phyloP scores from a whole-genome alignment of 2,113 vertebrate species.

The Dicrurus megarhynchus region DNA sequence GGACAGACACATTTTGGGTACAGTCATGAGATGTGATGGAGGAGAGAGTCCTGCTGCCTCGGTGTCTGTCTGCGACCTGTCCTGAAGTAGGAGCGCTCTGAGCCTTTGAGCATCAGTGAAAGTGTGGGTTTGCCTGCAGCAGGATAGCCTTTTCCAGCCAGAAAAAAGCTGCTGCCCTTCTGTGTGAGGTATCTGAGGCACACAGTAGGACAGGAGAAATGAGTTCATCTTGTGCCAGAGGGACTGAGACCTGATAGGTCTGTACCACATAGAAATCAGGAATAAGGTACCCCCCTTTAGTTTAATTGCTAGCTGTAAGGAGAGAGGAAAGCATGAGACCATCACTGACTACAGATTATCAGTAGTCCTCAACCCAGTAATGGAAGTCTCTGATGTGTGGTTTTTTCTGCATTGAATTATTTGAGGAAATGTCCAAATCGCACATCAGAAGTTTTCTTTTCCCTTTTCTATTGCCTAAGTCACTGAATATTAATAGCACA shows the following conservation, averaged over 20 bases:
- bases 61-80: not conserved
- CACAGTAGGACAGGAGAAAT: not conserved
- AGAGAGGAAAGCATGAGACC: not conserved
- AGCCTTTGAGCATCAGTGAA: not conserved
- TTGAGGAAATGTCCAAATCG: not conserved
- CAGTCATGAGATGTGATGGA: accelerated
- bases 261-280: not conserved
- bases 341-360: not conserved
- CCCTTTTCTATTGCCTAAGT: not conserved
- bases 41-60: not conserved
- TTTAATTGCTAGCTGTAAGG: not conserved
- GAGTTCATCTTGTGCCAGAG: not conserved
- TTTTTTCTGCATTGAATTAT: not conserved
- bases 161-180: not conserved
- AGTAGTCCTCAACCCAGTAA: not conserved
- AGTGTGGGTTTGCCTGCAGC: not conserved
- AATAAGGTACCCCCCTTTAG: not conserved
- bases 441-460: not conserved
- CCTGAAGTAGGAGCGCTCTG: not conserved
- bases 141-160: not conserved
- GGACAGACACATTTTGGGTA: not conserved
- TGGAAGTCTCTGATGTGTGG: not conserved
- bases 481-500: not conserved
- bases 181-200: accelerated
- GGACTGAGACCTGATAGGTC: not conserved